These are phyloP conservation scores for Otocyon megalotis DNA, from an alignment of 2,113 vertebrate genomes.

Conservation along the genomic window DNA sequence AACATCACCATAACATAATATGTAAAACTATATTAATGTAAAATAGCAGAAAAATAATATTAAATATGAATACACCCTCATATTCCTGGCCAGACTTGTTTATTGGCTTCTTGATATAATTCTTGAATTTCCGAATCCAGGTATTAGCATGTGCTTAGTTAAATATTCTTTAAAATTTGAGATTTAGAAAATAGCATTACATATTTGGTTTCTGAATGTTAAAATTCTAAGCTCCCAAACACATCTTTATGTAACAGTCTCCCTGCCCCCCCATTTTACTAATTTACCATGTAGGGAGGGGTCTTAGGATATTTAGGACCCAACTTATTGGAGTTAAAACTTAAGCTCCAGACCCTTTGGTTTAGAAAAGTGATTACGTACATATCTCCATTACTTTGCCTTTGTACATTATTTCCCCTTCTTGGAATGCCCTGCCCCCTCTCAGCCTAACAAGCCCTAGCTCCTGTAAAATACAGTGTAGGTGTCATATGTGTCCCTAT, in stretches of 20 bases:
- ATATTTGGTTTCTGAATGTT: background rate
- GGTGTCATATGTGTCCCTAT: background rate
- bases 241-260: background rate
- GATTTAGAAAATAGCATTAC: background rate
- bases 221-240: background rate
- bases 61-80: background rate
- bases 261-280: background rate
- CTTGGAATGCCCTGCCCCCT: background rate
- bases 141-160: background rate
- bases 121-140: slow-evolving; percentile 4
- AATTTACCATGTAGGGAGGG: background rate
- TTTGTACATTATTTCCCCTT: background rate
- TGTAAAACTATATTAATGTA: background rate
- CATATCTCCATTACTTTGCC: background rate
- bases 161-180: background rate
- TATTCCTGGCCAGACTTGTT: background rate
- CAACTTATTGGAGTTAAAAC: background rate
- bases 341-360: background rate
- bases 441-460: background rate
- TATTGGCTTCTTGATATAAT: background rate
- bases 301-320: background rate
- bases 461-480: background rate
- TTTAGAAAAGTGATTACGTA: background rate
- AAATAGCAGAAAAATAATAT: background rate
- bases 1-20: background rate